phyloP scores from a whole-genome alignment of 1,140 invertebrate genomes.

The Drosophila bifasciata region DNA sequence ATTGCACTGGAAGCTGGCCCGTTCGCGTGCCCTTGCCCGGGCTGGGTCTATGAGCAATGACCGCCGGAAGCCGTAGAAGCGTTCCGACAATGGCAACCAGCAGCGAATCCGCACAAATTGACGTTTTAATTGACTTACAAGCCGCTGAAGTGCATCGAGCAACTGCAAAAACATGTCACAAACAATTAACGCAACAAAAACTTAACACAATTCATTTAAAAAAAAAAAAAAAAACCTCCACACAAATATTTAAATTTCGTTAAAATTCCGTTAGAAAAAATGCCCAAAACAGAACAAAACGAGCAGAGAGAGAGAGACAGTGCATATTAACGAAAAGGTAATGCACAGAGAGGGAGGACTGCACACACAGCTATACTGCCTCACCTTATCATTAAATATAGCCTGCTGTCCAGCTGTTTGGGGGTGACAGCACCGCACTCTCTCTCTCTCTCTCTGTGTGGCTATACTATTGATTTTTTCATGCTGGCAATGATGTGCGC shows the following conservation, averaged over 20 bases:
- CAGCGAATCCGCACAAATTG: conserved; percentile 61
- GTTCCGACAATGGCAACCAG: conserved; percentile 47
- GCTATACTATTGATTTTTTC: conserved; percentile 76
- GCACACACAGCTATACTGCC: neutral
- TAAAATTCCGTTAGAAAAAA: conserved; percentile 31
- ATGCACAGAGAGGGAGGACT: conserved; percentile 10
- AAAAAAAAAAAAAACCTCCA: neutral
- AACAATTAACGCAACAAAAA: conserved; percentile 14
- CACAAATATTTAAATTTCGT: neutral
- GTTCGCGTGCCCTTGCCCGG: conserved; percentile 9
- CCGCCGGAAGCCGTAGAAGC: conserved; percentile 66
- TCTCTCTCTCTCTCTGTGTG: conserved; percentile 19
- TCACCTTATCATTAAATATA: neutral
- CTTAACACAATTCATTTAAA: conserved; percentile 5
- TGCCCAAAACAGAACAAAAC: conserved; percentile 32
- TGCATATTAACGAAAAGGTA: conserved; percentile 8
- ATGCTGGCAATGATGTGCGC: conserved; percentile 50
- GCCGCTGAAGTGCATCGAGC: conserved; percentile 51
- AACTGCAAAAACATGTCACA: conserved; percentile 63
- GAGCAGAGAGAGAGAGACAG: conserved; percentile 13
- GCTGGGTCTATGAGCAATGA: too few relatives aligned
- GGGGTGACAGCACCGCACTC: conserved; percentile 1
- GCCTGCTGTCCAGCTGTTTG: neutral
- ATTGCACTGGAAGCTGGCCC: conserved; percentile 50
- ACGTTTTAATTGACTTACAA: conserved; percentile 73